phyloP scores from a whole-genome alignment of 2,113 vertebrate genomes.

The Hucho hucho region DNA sequence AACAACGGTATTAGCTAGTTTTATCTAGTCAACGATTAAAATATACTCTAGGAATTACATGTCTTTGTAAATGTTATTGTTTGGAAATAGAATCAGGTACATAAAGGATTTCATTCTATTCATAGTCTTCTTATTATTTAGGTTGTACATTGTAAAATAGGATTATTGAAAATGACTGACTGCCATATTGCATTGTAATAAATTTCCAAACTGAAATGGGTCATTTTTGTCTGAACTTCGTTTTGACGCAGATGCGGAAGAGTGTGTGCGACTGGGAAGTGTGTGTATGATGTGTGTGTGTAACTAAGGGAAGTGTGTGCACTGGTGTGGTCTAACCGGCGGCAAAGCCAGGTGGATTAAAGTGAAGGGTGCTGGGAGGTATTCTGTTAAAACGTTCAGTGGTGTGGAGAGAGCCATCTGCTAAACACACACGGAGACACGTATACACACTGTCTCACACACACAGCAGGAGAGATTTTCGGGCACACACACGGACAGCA shows the following conservation, averaged over 20 bases:
- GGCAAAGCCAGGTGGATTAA: background rate
- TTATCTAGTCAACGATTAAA: slow-evolving; percentile 11
- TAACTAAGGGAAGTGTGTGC: background rate
- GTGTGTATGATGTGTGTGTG: slow-evolving; percentile 1
- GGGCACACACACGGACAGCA: no score
- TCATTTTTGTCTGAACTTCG: slow-evolving; percentile 13
- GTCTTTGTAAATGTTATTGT: slow-evolving; percentile 45
- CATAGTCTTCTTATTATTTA: slow-evolving; percentile 97
- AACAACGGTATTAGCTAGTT: slow-evolving; percentile 50
- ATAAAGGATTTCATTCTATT: slow-evolving; percentile 96
- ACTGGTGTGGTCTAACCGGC: background rate
- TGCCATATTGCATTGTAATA: slow-evolving; percentile 87
- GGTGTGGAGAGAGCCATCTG: background rate
- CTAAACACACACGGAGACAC: slow-evolving; percentile 1
- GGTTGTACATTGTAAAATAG: slow-evolving; percentile 99
- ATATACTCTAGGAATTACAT: slow-evolving; percentile 62
- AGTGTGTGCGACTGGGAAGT: background rate
- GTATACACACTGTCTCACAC: background rate
- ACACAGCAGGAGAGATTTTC: background rate
- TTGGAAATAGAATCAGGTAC: slow-evolving; percentile 83
- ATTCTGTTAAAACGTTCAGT: background rate
- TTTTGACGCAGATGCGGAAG: slow-evolving; percentile 6
- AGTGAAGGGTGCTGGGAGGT: background rate
- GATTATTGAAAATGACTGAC: slow-evolving; percentile 86
- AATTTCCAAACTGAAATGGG: slow-evolving; percentile 77